A percentile compares a stretch with the other conserved stretches of the same genome.
These are phyloP conservation scores for Apodemus agrarius DNA, from an alignment of 2,797 vertebrate species.

Conservation along the genomic window DNA sequence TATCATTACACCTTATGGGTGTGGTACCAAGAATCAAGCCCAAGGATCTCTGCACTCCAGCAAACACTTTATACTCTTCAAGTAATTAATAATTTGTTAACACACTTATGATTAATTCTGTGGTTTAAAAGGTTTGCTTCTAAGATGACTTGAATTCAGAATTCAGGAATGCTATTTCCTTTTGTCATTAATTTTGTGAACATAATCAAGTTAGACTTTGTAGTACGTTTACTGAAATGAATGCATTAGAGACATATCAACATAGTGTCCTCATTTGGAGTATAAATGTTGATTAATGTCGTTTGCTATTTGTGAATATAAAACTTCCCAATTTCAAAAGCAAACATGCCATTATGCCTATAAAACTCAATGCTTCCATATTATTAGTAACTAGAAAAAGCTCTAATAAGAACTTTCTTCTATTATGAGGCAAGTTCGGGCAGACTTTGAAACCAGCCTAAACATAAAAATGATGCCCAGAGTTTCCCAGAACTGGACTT, in stretches of 20 bases:
- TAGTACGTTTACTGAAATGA: not conserved
- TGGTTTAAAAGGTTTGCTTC: constrained; percentile 31
- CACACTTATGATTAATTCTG: not conserved
- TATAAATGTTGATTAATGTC: not conserved
- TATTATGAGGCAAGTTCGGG: not conserved
- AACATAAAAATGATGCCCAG: not conserved
- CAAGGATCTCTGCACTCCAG: not conserved
- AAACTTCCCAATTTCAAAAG: not conserved
- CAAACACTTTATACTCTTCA: not conserved
- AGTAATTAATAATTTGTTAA: not conserved
- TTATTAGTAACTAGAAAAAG: not conserved
- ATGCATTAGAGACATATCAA: not conserved
- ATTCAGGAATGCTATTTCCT: not conserved
- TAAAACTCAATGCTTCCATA: not conserved
- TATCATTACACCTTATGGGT: not conserved
- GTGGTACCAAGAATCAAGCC: not conserved
- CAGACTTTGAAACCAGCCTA: not conserved
- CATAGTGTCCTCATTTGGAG: not conserved
- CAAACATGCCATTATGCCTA: not conserved
- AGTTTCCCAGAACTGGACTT: not conserved
- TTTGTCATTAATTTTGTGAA: constrained; percentile 5
- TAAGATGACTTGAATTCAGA: constrained; percentile 1
- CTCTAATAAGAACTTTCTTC: not conserved
- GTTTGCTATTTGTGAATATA: not conserved
- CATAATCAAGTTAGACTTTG: constrained; percentile 18